phyloP scores from a whole-genome alignment of 2,797 vertebrate genomes.

The Heteromormyrus szaboi region DNA sequence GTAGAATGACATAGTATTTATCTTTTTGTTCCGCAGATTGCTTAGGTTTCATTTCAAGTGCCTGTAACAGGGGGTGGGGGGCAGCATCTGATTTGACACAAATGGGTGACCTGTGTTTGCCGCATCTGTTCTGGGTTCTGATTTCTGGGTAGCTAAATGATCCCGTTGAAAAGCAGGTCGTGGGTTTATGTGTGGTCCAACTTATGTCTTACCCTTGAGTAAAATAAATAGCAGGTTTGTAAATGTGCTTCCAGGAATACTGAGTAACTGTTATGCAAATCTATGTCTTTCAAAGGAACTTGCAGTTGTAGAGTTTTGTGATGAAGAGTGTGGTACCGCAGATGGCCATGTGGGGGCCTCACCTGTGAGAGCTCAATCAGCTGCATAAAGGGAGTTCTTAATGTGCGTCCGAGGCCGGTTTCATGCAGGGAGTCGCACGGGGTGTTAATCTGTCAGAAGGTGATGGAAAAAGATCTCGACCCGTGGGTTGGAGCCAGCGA shows the following conservation, averaged over 20 bases:
- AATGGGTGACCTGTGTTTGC: not conserved
- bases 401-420: constrained; percentile 41
- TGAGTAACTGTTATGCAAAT: not conserved
- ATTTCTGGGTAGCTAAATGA: not conserved
- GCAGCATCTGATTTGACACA: not conserved
- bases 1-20: not conserved
- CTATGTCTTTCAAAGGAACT: not conserved
- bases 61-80: not conserved
- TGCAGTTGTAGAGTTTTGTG: not conserved
- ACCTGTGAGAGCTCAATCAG: not conserved
- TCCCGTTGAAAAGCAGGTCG: not conserved
- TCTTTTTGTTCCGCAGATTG: not conserved
- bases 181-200: not conserved
- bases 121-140: not conserved
- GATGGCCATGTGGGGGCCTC: not conserved
- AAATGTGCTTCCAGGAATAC: not conserved
- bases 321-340: not conserved
- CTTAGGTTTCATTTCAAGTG: not conserved
- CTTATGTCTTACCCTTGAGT: not conserved
- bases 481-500: not conserved
- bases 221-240: not conserved
- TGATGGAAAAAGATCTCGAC: not conserved
- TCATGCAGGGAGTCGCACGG: constrained; percentile 31
- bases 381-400: constrained; percentile 10
- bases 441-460: constrained; percentile 19